Evolutionary conservation across 2,113 vertebrate genomes (phyloP), one percentile per base, ranked within the genome.

Genomic region (Rhinolophus ferrumequinum): DNA sequence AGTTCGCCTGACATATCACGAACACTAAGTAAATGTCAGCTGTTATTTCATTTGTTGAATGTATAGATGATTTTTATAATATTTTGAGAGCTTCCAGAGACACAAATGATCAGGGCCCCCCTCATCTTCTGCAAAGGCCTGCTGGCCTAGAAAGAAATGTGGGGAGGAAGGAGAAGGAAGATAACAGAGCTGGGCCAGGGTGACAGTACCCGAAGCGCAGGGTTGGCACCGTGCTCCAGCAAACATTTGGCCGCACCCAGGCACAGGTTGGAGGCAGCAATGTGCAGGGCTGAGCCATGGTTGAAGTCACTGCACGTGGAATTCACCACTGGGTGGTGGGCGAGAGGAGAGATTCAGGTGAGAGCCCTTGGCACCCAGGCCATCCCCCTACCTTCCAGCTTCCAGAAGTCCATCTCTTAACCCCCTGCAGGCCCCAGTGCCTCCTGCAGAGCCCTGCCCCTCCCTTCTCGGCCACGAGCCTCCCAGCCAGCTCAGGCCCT

Each of bases 211-310:
- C 99, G 98, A 94, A 99, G 98, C 0, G 98, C 97, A 0, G 99
- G 99, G 96, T 99, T 99, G 96, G 99, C 99, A 0, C 99, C 99
- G 8, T 99, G 99, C 97, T 99, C 99, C 97, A 99, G 98, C 62
- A 99, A 98, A 98, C 99, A 99, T 30, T 99, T 99, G 85, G 99
- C 99, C 0, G 99, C 99, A 0, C 99, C 99, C 97, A 99, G 98
- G 70, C 99, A 99, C n/a, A 99, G 99, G 98, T 99, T 99, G 90
- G 99, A 99, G 95, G 99, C 99, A 0, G 99, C 99, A 16, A 99
- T 99, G 98, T 99, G 99, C 33, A 99, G 98, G 4, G 99, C 99
- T 0, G 99, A 99, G 2, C 99, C 99, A 0, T 99, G 99, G 98
- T 99, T 99, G 98, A 99, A 99, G 84, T 99, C 99, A 76, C 98